Evolutionary conservation across 2,113 vertebrate genomes (phyloP).

Genomic region (Columba livia): DNA sequence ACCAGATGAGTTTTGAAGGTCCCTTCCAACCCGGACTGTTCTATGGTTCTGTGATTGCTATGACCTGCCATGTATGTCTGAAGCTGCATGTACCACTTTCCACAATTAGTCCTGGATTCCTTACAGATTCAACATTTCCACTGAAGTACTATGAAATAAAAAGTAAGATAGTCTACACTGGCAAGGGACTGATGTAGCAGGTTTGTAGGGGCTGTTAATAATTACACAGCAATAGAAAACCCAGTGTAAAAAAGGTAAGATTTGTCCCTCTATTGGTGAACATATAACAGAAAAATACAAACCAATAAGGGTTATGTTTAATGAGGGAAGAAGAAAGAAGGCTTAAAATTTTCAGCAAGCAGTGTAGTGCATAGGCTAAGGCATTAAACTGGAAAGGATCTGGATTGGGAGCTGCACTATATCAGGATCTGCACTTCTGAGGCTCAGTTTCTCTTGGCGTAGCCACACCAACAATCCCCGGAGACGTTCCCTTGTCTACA

Average conservation of each 20-base stretch:
- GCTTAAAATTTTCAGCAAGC: not conserved
- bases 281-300: not conserved
- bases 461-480: fast-evolving
- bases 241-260: not conserved
- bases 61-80: not conserved
- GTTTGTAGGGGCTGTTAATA: not conserved
- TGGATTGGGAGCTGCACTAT: not conserved
- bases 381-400: not conserved
- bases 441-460: not conserved
- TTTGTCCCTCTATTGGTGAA: not conserved
- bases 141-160: not conserved
- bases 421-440: not conserved
- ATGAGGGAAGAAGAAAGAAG: not conserved
- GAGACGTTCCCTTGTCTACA: not conserved
- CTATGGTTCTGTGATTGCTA: not conserved
- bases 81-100: not conserved
- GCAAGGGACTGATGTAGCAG: not conserved
- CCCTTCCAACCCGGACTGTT: not conserved
- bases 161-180: not conserved
- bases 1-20: not conserved
- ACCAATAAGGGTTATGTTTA: not conserved
- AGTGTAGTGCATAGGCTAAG: no score
- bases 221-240: not conserved
- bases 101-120: not conserved
- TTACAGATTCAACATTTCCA: not conserved